A percentile compares a stretch with the other conserved stretches of the same genome.
Evolutionary conservation across 2,888 invertebrate species (phyloP).

Genomic region (Anodontia alba): DNA sequence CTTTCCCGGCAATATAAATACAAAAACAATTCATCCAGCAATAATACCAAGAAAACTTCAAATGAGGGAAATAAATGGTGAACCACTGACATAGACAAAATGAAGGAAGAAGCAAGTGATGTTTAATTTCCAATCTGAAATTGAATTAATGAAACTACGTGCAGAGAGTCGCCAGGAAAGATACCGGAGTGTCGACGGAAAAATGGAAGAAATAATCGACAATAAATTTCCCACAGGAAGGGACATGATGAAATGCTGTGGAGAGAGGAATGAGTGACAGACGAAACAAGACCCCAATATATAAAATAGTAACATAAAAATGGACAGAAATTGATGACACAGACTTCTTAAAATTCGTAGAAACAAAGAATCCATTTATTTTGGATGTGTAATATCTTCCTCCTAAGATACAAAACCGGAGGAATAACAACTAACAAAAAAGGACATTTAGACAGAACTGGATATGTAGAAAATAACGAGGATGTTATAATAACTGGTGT

Average conservation of each 20-base stretch:
- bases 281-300: background rate
- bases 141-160: background rate
- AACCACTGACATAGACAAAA: background rate
- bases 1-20: no score
- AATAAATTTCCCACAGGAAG: background rate
- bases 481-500: conserved; percentile 3
- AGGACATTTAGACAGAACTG: no score
- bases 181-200: background rate
- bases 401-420: background rate
- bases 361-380: no score
- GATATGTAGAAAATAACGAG: background rate
- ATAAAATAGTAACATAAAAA: background rate
- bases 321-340: background rate
- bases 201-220: background rate
- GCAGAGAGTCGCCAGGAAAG: background rate
- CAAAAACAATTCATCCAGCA: no score
- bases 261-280: background rate
- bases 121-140: background rate
- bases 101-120: background rate
- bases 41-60: background rate
- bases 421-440: background rate
- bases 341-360: background rate
- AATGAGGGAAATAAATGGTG: background rate
- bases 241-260: background rate
- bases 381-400: no score